phyloP scores from a whole-genome alignment of 2,797 vertebrate species.

The Rousettus madagascariensis region DNA sequence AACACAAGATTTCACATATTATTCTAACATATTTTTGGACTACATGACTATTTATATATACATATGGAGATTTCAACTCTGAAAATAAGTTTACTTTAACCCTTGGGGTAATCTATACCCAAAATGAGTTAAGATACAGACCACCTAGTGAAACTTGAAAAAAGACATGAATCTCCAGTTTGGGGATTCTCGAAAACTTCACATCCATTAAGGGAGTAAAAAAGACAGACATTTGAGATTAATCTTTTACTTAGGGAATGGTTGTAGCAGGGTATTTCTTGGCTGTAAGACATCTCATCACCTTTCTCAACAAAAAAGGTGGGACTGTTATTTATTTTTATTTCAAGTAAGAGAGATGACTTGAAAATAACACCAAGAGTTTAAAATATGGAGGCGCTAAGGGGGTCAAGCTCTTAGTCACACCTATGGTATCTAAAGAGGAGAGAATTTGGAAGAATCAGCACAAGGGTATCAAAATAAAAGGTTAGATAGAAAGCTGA shows the following conservation, averaged over 20 bases:
- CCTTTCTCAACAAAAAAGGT: neutral
- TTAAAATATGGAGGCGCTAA: neutral
- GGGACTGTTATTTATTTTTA: neutral
- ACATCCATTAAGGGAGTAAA: neutral
- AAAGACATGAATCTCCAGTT: neutral
- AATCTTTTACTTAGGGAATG: neutral
- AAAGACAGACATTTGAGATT: neutral
- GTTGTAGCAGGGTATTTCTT: neutral
- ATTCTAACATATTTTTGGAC: neutral
- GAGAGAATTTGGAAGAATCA: neutral
- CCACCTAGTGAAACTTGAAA: neutral
- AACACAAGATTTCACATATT: neutral
- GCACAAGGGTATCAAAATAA: neutral
- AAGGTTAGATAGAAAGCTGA: neutral
- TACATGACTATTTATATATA: neutral
- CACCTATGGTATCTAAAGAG: too few relatives aligned
- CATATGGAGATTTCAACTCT: neutral
- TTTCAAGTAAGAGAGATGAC: neutral
- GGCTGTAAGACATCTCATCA: fast-evolving
- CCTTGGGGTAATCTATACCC: neutral
- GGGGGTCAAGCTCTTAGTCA: neutral
- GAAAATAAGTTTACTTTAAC: neutral
- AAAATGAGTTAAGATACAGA: neutral
- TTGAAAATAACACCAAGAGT: neutral
- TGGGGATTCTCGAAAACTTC: neutral